A percentile compares a stretch with the other conserved stretches of the same genome.
Evolutionary conservation across 2,797 vertebrate genomes (phyloP).

Genomic region (Zalophus californianus): DNA sequence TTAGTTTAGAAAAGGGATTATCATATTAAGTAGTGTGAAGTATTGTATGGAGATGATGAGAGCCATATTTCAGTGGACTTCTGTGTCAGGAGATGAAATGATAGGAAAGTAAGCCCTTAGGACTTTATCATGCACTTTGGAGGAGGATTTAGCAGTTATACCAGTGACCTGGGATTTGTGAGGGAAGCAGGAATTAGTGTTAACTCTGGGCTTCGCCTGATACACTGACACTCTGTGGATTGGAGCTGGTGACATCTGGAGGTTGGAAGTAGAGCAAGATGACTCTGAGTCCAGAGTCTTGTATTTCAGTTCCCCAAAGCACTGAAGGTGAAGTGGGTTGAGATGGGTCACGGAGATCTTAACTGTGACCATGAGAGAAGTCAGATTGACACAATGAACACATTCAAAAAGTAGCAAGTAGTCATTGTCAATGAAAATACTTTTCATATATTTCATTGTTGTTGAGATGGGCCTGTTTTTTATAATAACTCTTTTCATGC

Average conservation of each 20-base stretch:
- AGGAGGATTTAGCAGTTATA: background rate
- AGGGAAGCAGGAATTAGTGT: background rate
- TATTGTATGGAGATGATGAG: background rate
- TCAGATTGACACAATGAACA: background rate
- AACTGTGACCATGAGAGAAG: background rate
- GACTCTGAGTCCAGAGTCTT: background rate
- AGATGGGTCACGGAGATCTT: background rate
- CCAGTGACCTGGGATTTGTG: background rate
- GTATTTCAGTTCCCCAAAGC: background rate
- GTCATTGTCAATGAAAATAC: background rate
- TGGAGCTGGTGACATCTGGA: background rate
- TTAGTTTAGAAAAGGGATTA: background rate
- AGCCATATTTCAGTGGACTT: background rate
- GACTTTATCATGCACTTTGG: background rate
- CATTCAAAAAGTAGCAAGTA: background rate
- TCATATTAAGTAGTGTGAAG: background rate
- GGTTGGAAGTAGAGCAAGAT: background rate
- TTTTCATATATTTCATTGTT: background rate
- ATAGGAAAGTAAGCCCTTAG: background rate
- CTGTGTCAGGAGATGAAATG: background rate
- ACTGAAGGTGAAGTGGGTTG: background rate
- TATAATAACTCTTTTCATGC: background rate
- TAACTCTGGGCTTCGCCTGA: background rate
- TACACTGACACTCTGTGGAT: background rate
- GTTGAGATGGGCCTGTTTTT: background rate